Base-by-base conservation (phyloP, 2,797 vertebrate species). In the Sebastolobus altivelis region DNA sequence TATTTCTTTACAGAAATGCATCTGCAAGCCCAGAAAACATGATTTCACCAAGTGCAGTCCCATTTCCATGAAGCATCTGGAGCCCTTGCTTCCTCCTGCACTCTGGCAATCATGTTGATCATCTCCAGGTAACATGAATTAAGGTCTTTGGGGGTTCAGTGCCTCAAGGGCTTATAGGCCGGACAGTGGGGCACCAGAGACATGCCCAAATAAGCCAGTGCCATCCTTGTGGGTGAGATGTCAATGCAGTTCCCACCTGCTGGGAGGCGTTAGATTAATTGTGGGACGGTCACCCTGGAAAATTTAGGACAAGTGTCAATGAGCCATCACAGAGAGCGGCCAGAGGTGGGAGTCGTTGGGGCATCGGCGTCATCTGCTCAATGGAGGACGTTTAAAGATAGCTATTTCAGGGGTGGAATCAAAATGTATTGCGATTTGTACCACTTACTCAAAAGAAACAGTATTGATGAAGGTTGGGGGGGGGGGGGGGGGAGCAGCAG, bases 181-280 rank as follows among this genome's bases (percentile, higher is more conserved):
- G 14, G 16, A 31, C 38, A 20, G 5, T 29, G 8, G 58, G 58
- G 58, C 54, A 73, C 67, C 40, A 82, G 71, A 72, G 46, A 75
- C 59, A 52, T 89, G 75, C 25, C 82, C 77, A 90, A 87, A 91
- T 85, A 84, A 88, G 88, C 55, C 56, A 22, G 52, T 35, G 22
- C 35, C 38, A 75, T 61, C 69, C 74, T 74, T 75, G 40, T 73
- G 52, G 22, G 38, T 29, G 20, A 46, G 16, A 65, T 81, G 75
- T 86, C 66, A 58, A n/a, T 76, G 86, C 46, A 46, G 27, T 77
- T 80, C 13, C 74, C 87, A 87, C 80, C 83, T 90, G 85, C 67
- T 81, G 14, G 6, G 31, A 59, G 73, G 29, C 1, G 18, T 81
- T 70, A 43, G 65, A 87, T 77, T 79, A 65, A 84, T 72, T 65